phyloP scores from a whole-genome alignment of 1,140 invertebrate genomes.

The Drosophila hydei region DNA sequence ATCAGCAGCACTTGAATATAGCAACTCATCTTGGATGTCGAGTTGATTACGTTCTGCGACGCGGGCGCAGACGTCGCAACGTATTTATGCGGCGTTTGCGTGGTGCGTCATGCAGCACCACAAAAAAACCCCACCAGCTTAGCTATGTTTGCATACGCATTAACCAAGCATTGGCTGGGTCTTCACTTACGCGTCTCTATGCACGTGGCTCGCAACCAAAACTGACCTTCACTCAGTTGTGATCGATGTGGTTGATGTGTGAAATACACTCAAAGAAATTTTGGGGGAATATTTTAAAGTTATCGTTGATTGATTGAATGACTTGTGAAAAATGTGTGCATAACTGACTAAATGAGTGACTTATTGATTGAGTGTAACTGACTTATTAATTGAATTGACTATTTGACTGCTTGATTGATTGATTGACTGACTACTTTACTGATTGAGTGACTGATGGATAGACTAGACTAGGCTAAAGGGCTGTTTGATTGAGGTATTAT shows the following conservation, averaged over 20 bases:
- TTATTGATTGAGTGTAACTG: no score
- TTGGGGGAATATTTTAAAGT: not conserved
- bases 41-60: conserved; percentile 40
- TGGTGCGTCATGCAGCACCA: conserved; percentile 28
- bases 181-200: conserved; percentile 9
- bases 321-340: not conserved
- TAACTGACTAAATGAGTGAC: no score
- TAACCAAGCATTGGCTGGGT: conserved; percentile 17
- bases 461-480: no score
- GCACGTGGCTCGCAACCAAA: conserved; percentile 26
- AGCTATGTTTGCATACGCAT: conserved; percentile 40
- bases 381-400: no score
- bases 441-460: no score
- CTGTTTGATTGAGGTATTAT: no score
- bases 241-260: conserved; percentile 47
- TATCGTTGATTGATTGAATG: not conserved
- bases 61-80: conserved; percentile 12
- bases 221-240: conserved; percentile 50
- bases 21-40: conserved; percentile 39
- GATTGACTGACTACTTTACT: no score
- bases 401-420: not conserved
- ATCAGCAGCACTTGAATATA: conserved; percentile 42
- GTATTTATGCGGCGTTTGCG: conserved; percentile 51
- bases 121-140: conserved; percentile 22
- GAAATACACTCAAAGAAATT: conserved; percentile 52